phyloP scores from a whole-genome alignment of 64 coral and sea anemone genomes.

The Platygyra sinensis region DNA sequence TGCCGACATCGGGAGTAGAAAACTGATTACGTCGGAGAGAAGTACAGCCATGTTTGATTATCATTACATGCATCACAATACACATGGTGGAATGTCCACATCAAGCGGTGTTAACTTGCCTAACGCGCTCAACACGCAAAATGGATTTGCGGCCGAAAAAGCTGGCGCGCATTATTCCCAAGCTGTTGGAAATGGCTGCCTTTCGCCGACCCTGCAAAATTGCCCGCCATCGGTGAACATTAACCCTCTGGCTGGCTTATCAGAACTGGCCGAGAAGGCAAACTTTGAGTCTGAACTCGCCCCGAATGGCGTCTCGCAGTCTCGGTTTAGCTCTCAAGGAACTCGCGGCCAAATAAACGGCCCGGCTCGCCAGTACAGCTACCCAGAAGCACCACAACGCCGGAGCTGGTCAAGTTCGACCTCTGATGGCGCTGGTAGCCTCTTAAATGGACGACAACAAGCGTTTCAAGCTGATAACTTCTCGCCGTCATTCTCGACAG shows the following conservation, averaged over 20 bases:
- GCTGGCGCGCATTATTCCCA: background rate
- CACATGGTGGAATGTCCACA: constrained; percentile 72
- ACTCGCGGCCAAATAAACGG: constrained; percentile 53
- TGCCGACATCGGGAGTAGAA: background rate
- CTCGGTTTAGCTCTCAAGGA: constrained; percentile 55
- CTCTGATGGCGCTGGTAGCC: background rate
- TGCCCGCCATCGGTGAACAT: constrained; percentile 21
- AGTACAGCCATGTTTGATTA: constrained; percentile 68
- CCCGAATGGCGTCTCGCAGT: constrained; percentile 57
- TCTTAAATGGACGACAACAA: constrained; percentile 16
- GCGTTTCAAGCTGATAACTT: constrained; percentile 36
- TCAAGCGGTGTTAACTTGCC: constrained; percentile 50
- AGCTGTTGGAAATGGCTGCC: constrained; percentile 6
- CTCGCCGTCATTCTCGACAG: constrained; percentile 56
- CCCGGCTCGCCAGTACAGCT: constrained; percentile 43
- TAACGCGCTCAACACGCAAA: constrained; percentile 49
- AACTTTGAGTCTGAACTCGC: constrained; percentile 57
- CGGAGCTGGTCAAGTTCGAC: constrained; percentile 34
- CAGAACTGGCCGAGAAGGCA: constrained; percentile 68
- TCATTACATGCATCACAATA: constrained; percentile 66
- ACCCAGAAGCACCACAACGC: constrained; percentile 48
- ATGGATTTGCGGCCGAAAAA: constrained; percentile 40
- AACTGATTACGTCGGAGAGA: constrained; percentile 35
- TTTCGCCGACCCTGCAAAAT: constrained; percentile 24
- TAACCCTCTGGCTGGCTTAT: constrained; percentile 58